Base-by-base conservation (phyloP, 2,113 vertebrate species). In the Stegastes partitus region DNA sequence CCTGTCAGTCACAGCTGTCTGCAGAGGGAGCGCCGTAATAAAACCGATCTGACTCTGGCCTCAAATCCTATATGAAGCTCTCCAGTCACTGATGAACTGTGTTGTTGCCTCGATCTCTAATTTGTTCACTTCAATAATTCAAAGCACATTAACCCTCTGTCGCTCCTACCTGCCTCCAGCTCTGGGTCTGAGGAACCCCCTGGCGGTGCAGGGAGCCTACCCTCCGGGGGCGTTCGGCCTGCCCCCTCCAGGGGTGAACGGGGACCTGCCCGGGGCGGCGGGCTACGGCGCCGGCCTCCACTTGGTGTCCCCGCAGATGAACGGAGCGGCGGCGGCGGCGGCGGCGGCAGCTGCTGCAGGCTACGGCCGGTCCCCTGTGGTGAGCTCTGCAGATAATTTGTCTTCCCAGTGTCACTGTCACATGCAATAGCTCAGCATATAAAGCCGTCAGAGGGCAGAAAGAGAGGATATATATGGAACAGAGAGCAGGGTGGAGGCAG, bases 321-420 rank as follows among this genome's bases (percentile, higher is more conserved):
- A 96, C 0, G 96, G 96, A 45, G 94, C 95, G 0, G 89, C 93
- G 0, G 90, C 91, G 0, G 94, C 88, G 0, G 92, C 90, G 0
- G 91, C 91, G 0, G 94, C 90, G 0, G 91, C 92, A 4, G 92
- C 93, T 0, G 92, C 95, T 0, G 78, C 92, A 0, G 88, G 93
- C 69, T 98, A 97, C 0, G 96, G 96, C 6, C 95, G 96, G 2
- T 94, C 96, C 0, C 93, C 96, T 0, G 94, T 96, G 92, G 97
- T 97, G 82, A 86, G 96, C 83, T 87, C 86, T 1, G 73, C 79
- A 77, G 65, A 88, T 74, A 39, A 76, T 89, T 84, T 74, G 79
- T 90, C 87, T 83, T 79, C 72, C 47, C 74, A 67, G 67, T 71
- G 81, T 89, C 77, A 59, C 76, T 77, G 82, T 85, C 80, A 78